These are phyloP conservation scores for Caenorhabditis becei DNA, from an alignment of 2,888 invertebrate genomes.

Conservation along the genomic window DNA sequence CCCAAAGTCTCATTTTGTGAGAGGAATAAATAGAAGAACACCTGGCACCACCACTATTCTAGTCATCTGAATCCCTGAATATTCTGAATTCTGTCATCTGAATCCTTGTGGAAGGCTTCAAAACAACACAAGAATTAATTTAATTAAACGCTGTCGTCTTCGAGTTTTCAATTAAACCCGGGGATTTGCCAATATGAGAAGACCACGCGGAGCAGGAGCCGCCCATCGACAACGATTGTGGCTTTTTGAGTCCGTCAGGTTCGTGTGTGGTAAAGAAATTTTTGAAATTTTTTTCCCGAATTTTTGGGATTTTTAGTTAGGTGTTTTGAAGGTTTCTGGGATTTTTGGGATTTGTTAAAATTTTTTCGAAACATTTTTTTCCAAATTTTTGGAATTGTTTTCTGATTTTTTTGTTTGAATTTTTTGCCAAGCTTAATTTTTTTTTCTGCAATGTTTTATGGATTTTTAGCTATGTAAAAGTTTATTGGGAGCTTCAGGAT, in stretches of 20 bases:
- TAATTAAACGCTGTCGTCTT: not conserved
- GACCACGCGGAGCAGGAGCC: slow-evolving; percentile 25
- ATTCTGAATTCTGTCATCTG: not conserved
- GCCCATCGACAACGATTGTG: slow-evolving; percentile 42
- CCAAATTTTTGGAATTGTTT: no score
- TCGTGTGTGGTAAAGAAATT: slow-evolving; percentile 23
- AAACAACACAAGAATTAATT: not conserved
- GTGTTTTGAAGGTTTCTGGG: no score
- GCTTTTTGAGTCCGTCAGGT: slow-evolving; percentile 58
- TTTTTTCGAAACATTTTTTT: no score
- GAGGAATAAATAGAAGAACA: not conserved
- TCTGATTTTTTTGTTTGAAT: not conserved
- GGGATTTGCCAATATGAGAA: slow-evolving; percentile 23
- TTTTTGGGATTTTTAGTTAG: not conserved
- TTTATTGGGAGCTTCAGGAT: no score
- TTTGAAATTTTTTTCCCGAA: not conserved
- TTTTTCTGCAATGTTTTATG: not conserved
- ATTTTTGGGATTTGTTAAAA: no score
- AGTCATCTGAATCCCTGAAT: no score
- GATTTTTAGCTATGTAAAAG: no score
- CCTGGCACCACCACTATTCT: no score
- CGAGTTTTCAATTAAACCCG: slow-evolving; percentile 8
- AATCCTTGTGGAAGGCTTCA: not conserved
- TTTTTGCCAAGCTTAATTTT: not conserved
- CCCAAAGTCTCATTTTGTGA: slow-evolving; percentile 9